Percentiles rank a stretch among this genome's conserved stretches.
These are phyloP conservation scores for Serrognathus titanus DNA, from an alignment of 2,888 invertebrate genomes.

Conservation along the genomic window DNA sequence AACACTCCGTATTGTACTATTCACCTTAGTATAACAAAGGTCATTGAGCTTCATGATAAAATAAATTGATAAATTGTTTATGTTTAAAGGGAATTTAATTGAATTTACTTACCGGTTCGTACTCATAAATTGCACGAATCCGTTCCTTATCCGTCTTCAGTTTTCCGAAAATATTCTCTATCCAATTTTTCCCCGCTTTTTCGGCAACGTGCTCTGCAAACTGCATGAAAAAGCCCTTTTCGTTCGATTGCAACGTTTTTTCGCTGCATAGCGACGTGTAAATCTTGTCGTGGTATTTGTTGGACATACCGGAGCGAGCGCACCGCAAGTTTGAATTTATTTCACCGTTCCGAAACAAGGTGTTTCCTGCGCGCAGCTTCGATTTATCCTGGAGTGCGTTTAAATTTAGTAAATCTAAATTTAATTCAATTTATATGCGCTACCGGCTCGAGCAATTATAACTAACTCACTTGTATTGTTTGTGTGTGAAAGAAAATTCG, in stretches of 20 bases:
- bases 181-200: slow-evolving; percentile 58
- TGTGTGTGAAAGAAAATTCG: too few species aligned
- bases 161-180: slow-evolving; percentile 57
- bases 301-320: background rate
- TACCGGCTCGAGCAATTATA: too few species aligned
- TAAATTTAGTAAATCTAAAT: too few species aligned
- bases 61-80: too few species aligned
- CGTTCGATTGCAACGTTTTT: slow-evolving; percentile 70
- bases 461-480: too few species aligned
- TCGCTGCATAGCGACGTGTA: slow-evolving; percentile 69
- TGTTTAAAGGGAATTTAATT: background rate
- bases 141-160: slow-evolving; percentile 59
- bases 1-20: too few species aligned
- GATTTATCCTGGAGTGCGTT: too few species aligned
- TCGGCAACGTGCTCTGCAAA: slow-evolving; percentile 60
- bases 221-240: slow-evolving; percentile 71
- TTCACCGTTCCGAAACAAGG: too few species aligned
- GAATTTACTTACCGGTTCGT: slow-evolving; percentile 48
- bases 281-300: slow-evolving; percentile 11
- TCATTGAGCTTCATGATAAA: too few species aligned
- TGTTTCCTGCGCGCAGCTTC: too few species aligned
- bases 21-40: too few species aligned
- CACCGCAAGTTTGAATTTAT: background rate
- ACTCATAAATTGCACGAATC: slow-evolving; percentile 54
- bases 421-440: too few species aligned